Evolutionary conservation across 2,797 vertebrate genomes (phyloP).

Genomic region (Acanthiza pusilla): DNA sequence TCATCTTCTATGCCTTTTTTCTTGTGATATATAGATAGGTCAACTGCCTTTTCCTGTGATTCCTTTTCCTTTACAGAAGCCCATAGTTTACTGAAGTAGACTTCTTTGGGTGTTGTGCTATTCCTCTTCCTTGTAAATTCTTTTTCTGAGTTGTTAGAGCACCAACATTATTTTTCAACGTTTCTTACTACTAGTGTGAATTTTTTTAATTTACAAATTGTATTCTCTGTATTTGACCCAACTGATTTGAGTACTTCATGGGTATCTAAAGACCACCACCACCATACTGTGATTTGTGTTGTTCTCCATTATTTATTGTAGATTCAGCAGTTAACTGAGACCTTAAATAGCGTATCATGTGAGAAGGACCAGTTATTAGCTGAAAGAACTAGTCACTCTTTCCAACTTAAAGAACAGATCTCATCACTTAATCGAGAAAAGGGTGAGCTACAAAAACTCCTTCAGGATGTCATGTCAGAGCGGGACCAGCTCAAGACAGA

Average conservation of each 20-base stretch:
- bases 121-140: neutral
- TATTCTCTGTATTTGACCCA: neutral
- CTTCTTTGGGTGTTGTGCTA: neutral
- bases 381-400: neutral
- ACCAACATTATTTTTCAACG: neutral
- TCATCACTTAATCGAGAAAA: constrained; percentile 1
- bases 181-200: neutral
- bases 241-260: neutral
- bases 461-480: constrained; percentile 13
- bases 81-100: neutral
- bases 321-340: constrained; percentile 28
- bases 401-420: constrained; percentile 22
- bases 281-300: neutral
- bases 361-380: constrained; percentile 40
- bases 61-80: neutral
- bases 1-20: neutral
- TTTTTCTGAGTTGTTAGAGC: neutral
- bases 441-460: constrained; percentile 38
- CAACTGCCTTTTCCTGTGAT: neutral
- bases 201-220: neutral
- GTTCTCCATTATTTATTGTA: neutral
- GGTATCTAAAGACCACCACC: neutral
- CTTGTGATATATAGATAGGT: neutral
- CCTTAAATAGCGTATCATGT: neutral
- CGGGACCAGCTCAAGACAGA: constrained; percentile 38